phyloP scores from a whole-genome alignment of 2,113 vertebrate genomes.

The Stegostoma tigrinum region DNA sequence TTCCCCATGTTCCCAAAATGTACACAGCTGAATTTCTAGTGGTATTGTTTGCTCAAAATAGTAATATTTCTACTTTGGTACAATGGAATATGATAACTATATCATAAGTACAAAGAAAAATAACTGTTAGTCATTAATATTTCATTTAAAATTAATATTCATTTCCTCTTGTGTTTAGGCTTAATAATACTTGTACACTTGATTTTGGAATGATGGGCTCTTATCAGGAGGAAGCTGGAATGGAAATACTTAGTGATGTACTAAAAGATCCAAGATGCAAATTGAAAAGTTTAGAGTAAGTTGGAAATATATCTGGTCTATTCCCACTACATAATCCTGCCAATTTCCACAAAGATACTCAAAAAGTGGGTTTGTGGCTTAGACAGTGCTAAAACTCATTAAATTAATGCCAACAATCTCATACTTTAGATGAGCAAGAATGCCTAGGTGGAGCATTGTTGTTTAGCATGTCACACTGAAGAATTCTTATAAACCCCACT shows the following conservation, averaged over 20 bases:
- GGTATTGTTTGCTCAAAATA: neutral
- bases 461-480: neutral
- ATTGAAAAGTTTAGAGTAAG: neutral
- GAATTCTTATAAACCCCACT: neutral
- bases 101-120: neutral
- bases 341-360: neutral
- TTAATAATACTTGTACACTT: conserved; percentile 26
- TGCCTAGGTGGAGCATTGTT: neutral
- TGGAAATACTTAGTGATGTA: neutral
- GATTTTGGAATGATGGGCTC: conserved; percentile 30
- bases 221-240: neutral
- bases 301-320: conserved; percentile 4
- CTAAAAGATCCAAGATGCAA: neutral
- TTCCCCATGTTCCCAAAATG: neutral
- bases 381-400: neutral
- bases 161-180: neutral
- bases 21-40: neutral
- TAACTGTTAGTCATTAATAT: neutral
- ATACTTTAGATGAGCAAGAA: neutral
- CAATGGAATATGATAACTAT: neutral
- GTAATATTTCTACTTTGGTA: neutral
- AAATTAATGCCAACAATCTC: neutral
- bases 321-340: neutral
- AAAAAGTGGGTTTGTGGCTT: neutral
- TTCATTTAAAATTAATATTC: neutral